A percentile compares a stretch with the other conserved stretches of the same genome.
These are phyloP conservation scores for Lophius piscatorius DNA, from an alignment of 2,113 vertebrate species.

Conservation along the genomic window DNA sequence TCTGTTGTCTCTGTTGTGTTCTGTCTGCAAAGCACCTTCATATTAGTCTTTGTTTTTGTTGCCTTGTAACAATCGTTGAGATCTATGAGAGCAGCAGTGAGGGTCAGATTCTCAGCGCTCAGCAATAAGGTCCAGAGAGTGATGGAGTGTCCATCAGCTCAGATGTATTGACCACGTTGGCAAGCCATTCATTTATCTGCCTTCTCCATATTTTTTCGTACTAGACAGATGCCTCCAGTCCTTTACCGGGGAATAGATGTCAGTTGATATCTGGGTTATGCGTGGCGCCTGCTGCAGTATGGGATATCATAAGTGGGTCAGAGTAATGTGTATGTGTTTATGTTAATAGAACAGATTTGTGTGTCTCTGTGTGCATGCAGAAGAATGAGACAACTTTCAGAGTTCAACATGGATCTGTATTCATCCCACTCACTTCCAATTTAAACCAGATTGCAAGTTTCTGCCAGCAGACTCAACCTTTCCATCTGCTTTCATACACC, in stretches of 20 bases:
- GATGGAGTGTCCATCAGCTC: conserved; percentile 55
- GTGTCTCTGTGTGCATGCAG: conserved; percentile 4
- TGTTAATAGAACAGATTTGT: conserved; percentile 7
- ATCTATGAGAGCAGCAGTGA: conserved; percentile 2
- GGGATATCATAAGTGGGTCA: conserved; percentile 33
- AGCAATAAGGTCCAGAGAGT: conserved; percentile 23
- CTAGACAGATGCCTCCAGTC: conserved; percentile 45
- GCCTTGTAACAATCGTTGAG: background rate
- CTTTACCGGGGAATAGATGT: conserved; percentile 33
- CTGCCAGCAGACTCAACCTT: too few species aligned
- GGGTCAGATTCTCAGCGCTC: conserved; percentile 22
- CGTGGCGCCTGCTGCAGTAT: background rate
- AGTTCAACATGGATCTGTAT: conserved; percentile 10
- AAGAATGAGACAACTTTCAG: background rate
- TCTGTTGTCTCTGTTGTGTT: too few species aligned
- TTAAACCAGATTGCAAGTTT: background rate
- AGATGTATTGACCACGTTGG: conserved; percentile 44
- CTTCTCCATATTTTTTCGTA: background rate
- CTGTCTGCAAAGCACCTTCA: background rate
- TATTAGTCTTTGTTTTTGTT: background rate
- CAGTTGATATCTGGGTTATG: conserved; percentile 47
- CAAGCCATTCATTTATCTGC: conserved; percentile 55
- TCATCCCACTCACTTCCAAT: conserved; percentile 5
- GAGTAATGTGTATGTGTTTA: conserved; percentile 22
- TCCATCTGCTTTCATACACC: too few species aligned